Conservation (phyloP, 2,797 vertebrate species). For the Rhincodon typus region DNA sequence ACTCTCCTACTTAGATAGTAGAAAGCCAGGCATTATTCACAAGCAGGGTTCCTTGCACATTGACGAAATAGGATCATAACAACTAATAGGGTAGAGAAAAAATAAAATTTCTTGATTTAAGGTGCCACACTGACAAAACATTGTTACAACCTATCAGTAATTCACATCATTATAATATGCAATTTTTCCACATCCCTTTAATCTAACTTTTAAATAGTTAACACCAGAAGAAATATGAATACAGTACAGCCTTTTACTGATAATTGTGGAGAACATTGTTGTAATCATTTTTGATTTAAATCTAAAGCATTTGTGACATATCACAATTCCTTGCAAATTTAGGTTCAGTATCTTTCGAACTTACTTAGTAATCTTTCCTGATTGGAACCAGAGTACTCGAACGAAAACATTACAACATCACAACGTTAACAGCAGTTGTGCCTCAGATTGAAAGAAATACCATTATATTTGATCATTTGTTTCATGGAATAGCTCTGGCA, state of each 20-base stretch:
- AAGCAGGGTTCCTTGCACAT: not conserved
- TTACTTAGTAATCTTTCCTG: not conserved
- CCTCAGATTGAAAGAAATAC: not conserved
- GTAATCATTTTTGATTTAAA: not conserved
- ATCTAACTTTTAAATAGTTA: not conserved
- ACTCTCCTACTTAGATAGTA: too few species aligned
- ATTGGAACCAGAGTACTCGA: not conserved
- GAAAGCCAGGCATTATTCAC: not conserved
- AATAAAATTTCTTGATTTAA: not conserved
- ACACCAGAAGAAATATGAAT: not conserved
- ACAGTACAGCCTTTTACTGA: not conserved
- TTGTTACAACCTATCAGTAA: not conserved
- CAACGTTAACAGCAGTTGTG: not conserved
- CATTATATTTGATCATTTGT: not conserved
- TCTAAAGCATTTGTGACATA: not conserved
- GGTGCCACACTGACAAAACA: not conserved
- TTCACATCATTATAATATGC: not conserved
- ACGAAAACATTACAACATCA: not conserved
- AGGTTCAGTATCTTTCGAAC: not conserved
- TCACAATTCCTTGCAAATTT: not conserved
- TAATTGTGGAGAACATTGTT: not conserved
- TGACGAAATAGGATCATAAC: not conserved
- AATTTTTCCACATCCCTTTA: not conserved
- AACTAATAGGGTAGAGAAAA: not conserved
- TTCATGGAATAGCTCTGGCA: not conserved